A percentile compares a stretch with the other conserved stretches of the same genome.
Conservation (phyloP, 2,113 vertebrate genomes). For the Eudyptes chrysolophus region DNA sequence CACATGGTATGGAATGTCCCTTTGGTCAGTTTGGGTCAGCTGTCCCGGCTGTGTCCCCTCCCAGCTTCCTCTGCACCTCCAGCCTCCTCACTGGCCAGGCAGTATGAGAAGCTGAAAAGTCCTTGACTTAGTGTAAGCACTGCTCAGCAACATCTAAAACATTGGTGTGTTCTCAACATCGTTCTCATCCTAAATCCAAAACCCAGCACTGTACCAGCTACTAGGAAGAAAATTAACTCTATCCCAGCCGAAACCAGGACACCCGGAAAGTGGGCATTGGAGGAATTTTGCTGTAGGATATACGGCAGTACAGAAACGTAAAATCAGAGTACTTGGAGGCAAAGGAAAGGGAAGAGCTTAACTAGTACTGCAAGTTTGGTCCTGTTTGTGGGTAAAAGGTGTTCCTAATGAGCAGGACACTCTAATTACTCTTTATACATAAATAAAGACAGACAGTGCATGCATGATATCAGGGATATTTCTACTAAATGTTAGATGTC, state of each 20-base stretch:
- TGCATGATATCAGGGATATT: neutral
- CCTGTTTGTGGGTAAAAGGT: neutral
- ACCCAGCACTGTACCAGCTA: neutral
- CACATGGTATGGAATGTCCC: too few relatives aligned
- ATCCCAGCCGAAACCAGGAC: neutral
- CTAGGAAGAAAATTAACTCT: neutral
- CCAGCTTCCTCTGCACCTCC: neutral
- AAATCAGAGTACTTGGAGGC: neutral
- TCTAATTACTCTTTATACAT: accelerated
- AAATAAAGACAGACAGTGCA: neutral
- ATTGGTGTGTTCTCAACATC: neutral
- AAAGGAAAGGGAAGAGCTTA: neutral
- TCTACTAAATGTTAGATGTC: neutral
- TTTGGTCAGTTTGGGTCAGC: too few relatives aligned
- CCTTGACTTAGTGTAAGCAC: neutral
- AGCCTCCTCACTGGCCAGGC: neutral
- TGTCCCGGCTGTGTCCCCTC: neutral
- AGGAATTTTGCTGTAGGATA: neutral
- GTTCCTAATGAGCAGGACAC: neutral
- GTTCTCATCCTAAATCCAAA: neutral
- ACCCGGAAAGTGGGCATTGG: neutral
- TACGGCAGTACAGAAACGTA: neutral
- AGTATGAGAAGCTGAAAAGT: neutral
- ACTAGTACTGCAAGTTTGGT: neutral
- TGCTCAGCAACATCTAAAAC: neutral